phyloP scores from a whole-genome alignment of 92 coral and sea anemone species.

The Porites lobata region DNA sequence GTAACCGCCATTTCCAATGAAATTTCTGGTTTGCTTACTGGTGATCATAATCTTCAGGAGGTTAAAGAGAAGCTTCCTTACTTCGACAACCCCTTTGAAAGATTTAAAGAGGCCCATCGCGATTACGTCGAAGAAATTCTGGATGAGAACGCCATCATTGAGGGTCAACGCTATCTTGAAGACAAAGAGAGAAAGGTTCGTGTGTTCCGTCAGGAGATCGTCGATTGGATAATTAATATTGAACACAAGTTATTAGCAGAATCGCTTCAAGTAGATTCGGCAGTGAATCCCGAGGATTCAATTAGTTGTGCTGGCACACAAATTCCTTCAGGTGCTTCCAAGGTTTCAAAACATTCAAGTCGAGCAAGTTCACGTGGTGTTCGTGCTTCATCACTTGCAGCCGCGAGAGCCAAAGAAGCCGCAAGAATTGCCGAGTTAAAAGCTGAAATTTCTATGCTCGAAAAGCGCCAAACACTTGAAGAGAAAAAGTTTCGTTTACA shows the following conservation, averaged over 20 bases:
- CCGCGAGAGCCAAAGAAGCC: too few relatives aligned
- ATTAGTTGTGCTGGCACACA: neutral
- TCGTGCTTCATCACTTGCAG: neutral
- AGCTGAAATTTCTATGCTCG: too few relatives aligned
- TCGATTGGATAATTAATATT: neutral
- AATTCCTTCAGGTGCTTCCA: neutral
- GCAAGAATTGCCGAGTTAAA: neutral
- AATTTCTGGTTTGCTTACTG: neutral
- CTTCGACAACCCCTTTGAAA: neutral
- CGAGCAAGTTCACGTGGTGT: neutral
- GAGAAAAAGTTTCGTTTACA: too few relatives aligned
- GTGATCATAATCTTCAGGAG: slow-evolving; percentile 19
- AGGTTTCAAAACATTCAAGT: neutral
- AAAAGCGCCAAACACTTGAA: too few relatives aligned
- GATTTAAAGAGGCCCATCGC: neutral
- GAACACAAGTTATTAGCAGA: neutral
- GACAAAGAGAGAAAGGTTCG: neutral
- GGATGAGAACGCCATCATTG: neutral
- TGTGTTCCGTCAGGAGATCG: neutral
- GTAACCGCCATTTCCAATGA: too few relatives aligned
- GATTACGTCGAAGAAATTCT: neutral
- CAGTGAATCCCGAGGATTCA: slow-evolving; percentile 9
- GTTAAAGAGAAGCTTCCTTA: slow-evolving; percentile 16
- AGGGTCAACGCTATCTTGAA: too few relatives aligned
- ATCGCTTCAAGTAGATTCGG: slow-evolving; percentile 26